Percentiles rank a stretch among this genome's conserved stretches.
Conservation (phyloP, 1,140 invertebrate genomes). For the Musca vetustissima region DNA sequence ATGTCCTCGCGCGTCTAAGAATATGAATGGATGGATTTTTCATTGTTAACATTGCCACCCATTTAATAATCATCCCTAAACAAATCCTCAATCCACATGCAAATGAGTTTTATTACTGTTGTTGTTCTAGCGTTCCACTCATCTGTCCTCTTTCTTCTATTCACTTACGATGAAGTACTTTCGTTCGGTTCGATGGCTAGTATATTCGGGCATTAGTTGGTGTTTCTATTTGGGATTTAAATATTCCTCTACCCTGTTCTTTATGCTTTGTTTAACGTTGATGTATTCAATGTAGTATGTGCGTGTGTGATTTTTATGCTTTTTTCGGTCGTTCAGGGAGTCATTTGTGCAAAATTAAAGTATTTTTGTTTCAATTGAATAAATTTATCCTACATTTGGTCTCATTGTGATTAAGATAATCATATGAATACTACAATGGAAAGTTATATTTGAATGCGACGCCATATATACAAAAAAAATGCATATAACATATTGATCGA, state of each 20-base stretch:
- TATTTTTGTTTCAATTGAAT: too few relatives aligned
- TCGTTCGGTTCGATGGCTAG: slow-evolving; percentile 30
- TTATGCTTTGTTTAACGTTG: background rate
- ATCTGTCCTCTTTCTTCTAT: slow-evolving; percentile 28
- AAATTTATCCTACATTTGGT: too few relatives aligned
- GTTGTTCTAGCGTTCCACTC: slow-evolving; percentile 27
- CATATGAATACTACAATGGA: too few relatives aligned
- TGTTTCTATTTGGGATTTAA: slow-evolving; percentile 25
- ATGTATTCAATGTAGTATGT: slow-evolving; percentile 8
- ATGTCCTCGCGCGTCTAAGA: slow-evolving; percentile 24
- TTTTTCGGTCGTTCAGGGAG: slow-evolving; percentile 49
- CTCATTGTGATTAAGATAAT: too few relatives aligned
- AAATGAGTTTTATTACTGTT: slow-evolving; percentile 44
- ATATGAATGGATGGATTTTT: background rate
- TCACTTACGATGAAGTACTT: background rate
- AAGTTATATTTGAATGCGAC: too few relatives aligned
- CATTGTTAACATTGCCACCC: slow-evolving; percentile 50
- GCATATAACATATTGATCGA: too few relatives aligned
- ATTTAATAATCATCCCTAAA: slow-evolving; percentile 56
- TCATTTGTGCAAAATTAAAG: slow-evolving; percentile 42
- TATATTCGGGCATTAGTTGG: slow-evolving; percentile 12
- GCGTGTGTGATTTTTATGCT: slow-evolving; percentile 34
- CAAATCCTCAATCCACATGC: slow-evolving; percentile 40
- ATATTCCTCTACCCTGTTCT: background rate
- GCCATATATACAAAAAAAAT: too few relatives aligned